Evolutionary conservation across 2,797 vertebrate species (phyloP).

Genomic region (Poeciliopsis gracilis): DNA sequence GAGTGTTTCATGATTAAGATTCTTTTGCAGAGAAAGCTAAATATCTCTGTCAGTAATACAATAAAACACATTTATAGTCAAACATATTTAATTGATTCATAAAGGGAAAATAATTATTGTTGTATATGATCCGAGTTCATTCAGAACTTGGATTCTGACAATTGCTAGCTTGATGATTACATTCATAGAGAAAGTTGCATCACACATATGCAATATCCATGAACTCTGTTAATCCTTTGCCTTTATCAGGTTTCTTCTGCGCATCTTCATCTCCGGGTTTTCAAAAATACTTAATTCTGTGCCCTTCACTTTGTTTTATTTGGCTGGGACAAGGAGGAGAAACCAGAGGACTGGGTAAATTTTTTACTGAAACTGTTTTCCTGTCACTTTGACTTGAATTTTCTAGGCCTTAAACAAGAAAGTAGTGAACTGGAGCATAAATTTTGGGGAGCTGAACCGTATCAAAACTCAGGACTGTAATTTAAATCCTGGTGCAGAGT

Average conservation of each 20-base stretch:
- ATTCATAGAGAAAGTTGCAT: too few relatives aligned
- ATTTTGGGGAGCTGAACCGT: conserved; percentile 57
- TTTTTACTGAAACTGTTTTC: conserved; percentile 56
- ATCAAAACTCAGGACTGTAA: conserved; percentile 62
- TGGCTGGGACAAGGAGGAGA: too few relatives aligned
- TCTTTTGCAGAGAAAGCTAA: not conserved
- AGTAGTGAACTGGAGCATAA: conserved; percentile 67
- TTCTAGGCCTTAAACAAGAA: conserved; percentile 54
- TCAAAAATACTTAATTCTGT: too few relatives aligned
- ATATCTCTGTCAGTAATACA: not conserved
- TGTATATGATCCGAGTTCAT: not conserved
- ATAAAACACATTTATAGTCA: not conserved
- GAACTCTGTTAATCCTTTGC: too few relatives aligned
- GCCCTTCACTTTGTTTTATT: too few relatives aligned
- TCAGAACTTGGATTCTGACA: too few relatives aligned
- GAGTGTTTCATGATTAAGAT: not conserved
- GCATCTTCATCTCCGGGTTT: too few relatives aligned
- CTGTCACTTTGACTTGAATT: conserved; percentile 45
- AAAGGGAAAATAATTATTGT: not conserved
- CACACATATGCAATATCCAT: too few relatives aligned
- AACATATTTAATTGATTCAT: not conserved
- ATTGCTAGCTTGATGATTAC: too few relatives aligned
- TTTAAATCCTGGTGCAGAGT: conserved; percentile 70
- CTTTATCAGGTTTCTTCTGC: too few relatives aligned
- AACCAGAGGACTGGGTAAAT: not conserved